These are phyloP conservation scores for Sebastes itinus DNA, from an alignment of 2,797 vertebrate species.

Conservation along the genomic window DNA sequence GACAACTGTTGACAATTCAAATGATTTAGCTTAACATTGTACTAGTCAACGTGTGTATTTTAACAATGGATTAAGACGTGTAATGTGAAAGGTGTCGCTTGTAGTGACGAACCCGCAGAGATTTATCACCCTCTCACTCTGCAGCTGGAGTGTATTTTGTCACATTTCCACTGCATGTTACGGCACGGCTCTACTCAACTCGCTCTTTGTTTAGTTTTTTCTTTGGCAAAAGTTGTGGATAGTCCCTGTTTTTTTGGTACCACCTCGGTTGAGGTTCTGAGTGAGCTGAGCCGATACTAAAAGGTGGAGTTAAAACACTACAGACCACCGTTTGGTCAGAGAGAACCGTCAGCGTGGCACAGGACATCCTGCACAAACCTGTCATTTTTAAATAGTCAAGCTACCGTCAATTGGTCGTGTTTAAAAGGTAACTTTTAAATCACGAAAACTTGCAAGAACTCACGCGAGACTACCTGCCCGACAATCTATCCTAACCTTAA, in stretches of 20 bases:
- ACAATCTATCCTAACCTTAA: too few relatives aligned
- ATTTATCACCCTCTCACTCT: neutral
- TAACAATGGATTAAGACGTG: neutral
- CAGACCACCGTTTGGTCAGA: neutral
- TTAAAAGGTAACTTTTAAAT: too few relatives aligned
- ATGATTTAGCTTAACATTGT: neutral
- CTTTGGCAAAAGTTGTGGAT: neutral
- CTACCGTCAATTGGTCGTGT: too few relatives aligned
- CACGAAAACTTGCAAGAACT: too few relatives aligned
- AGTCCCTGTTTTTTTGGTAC: neutral
- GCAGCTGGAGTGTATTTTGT: neutral
- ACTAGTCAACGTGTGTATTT: neutral
- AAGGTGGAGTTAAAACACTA: neutral
- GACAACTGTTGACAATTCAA: neutral
- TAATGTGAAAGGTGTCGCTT: neutral
- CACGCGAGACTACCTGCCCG: accelerated
- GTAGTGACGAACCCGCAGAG: neutral
- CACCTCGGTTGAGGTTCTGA: neutral
- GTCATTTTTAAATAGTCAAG: too few relatives aligned
- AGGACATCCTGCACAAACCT: too few relatives aligned
- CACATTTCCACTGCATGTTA: neutral
- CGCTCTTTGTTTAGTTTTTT: neutral
- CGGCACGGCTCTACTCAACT: neutral
- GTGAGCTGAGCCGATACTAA: neutral
- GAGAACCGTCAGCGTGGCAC: too few relatives aligned